phyloP scores from a whole-genome alignment of 2,888 invertebrate genomes.

The Ennomos quercinarius region DNA sequence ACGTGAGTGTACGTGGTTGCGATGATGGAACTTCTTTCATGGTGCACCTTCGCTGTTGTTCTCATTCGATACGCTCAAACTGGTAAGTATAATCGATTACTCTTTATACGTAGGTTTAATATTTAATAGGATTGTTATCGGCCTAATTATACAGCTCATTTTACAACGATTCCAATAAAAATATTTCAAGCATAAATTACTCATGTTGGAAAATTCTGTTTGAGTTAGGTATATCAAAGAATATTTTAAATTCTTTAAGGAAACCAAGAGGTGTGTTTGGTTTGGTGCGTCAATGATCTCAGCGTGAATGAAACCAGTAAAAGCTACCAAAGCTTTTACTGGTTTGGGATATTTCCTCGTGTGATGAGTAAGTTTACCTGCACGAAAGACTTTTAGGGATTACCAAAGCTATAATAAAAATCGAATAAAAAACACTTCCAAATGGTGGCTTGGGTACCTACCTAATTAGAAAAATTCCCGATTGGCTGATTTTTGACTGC shows the following conservation, averaged over 20 bases:
- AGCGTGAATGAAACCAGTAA: no score
- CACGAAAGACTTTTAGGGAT: background rate
- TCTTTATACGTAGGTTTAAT: conserved; percentile 3
- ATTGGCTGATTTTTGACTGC: no score
- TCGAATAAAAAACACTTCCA: no score
- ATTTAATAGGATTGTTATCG: conserved; percentile 20
- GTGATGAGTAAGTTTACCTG: background rate
- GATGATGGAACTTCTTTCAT: conserved; percentile 9
- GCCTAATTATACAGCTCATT: conserved; percentile 20
- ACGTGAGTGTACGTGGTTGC: conserved; percentile 11
- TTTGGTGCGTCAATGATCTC: no score
- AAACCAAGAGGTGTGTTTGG: no score
- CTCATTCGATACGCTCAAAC: conserved; percentile 16
- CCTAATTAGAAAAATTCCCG: no score
- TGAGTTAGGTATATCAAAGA: no score
- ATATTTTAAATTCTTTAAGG: no score
- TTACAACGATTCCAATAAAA: conserved; percentile 13
- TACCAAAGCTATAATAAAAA: no score
- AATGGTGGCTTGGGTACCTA: no score
- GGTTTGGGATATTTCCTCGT: conserved; percentile 2
- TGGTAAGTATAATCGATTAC: conserved; percentile 30
- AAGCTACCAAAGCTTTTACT: background rate
- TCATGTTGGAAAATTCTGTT: no score
- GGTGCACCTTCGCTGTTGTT: conserved; percentile 5
- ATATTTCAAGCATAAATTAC: conserved; percentile 2